Percentiles rank a stretch among this genome's conserved stretches.
These are phyloP conservation scores for Clarias platycephalus DNA, from an alignment of 2,797 vertebrate species.

Conservation along the genomic window DNA sequence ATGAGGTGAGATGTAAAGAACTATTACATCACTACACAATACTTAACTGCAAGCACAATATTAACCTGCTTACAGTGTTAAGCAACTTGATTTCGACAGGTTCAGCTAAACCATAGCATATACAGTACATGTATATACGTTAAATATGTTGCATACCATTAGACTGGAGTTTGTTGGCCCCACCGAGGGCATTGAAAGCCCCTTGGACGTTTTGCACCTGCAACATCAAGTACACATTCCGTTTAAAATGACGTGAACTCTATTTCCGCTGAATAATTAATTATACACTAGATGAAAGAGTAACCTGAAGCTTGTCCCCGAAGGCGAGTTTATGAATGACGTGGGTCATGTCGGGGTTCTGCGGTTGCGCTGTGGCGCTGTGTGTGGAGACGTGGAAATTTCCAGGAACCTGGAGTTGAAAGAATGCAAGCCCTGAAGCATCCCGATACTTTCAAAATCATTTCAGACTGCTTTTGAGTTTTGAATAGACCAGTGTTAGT, in stretches of 20 bases:
- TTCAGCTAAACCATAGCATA: neutral
- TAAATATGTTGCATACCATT: conserved; percentile 80
- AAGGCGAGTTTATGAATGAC: conserved; percentile 93
- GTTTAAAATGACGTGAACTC: neutral
- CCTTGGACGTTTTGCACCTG: conserved; percentile 92
- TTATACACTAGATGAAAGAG: neutral
- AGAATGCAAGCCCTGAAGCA: conserved; percentile 12
- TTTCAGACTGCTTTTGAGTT: neutral
- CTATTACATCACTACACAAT: neutral
- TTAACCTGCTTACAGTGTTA: neutral
- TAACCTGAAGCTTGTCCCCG: conserved; percentile 91
- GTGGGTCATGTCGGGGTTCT: conserved; percentile 97
- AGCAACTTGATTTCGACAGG: neutral
- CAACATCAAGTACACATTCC: neutral
- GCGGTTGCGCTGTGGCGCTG: conserved; percentile 94
- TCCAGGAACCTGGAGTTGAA: conserved; percentile 85
- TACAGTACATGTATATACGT: neutral
- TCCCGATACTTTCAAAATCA: neutral
- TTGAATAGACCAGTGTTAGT: neutral
- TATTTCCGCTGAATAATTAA: conserved; percentile 1
- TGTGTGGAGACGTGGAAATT: conserved; percentile 98
- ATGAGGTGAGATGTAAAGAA: neutral
- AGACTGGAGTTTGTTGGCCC: conserved; percentile 86
- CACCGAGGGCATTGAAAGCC: conserved; percentile 95
- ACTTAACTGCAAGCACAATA: neutral